A percentile compares a stretch with the other conserved stretches of the same genome.
Conservation (phyloP, 1,140 invertebrate genomes). For the Drosophila auraria region DNA sequence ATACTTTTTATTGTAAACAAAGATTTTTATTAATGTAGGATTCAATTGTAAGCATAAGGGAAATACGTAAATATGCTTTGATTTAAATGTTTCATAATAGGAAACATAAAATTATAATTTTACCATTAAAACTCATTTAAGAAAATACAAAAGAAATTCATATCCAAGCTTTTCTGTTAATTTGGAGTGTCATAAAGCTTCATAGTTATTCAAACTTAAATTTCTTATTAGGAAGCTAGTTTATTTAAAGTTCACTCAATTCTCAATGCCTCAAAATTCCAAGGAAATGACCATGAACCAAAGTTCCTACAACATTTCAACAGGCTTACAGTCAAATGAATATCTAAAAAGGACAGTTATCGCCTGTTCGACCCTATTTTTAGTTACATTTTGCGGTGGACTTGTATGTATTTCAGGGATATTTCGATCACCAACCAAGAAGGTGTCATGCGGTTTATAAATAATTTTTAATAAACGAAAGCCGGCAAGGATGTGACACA, state of each 20-base stretch:
- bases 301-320: not conserved
- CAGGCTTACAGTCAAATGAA: not conserved
- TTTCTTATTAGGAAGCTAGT: not conserved
- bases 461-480: conserved; percentile 45
- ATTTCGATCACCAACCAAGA: not conserved
- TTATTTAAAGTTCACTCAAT: not conserved
- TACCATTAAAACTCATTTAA: too few species aligned
- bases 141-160: too few species aligned
- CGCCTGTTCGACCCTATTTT: not conserved
- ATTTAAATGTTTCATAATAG: too few species aligned
- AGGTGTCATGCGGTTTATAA: conserved; percentile 31
- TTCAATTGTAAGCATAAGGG: too few species aligned
- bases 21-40: too few species aligned
- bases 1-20: too few species aligned
- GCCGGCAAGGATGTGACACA: conserved; percentile 15
- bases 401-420: not conserved
- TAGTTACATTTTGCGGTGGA: not conserved
- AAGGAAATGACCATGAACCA: not conserved
- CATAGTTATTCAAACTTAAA: not conserved
- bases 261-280: not conserved
- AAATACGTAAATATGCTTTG: too few species aligned
- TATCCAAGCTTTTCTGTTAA: too few species aligned
- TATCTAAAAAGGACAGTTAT: not conserved
- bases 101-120: too few species aligned
- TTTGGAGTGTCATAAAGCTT: not conserved